A percentile compares a stretch with the other conserved stretches of the same genome.
Conservation (phyloP, 2,888 invertebrate genomes). For the Brachypalpus laphriformis region DNA sequence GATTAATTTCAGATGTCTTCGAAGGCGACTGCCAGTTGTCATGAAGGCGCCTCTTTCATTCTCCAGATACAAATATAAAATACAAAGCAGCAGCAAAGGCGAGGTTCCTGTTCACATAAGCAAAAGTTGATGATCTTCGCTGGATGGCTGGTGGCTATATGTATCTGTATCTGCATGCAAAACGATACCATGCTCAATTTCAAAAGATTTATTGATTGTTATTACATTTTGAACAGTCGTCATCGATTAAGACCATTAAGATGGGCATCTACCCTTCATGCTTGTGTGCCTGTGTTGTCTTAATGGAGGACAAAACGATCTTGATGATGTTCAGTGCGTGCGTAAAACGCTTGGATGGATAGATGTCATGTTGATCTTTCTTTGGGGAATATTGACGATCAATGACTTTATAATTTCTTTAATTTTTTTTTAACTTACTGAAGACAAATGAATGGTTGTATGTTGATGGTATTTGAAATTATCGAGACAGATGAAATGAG, state of each 20-base stretch:
- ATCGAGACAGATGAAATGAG: constrained; percentile 14
- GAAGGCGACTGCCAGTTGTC: constrained; percentile 69
- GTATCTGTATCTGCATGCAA: constrained; percentile 47
- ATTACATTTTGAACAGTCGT: constrained; percentile 66
- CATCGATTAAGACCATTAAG: constrained; percentile 71
- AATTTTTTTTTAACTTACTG: constrained; percentile 2
- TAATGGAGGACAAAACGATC: constrained; percentile 23
- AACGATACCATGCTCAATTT: constrained; percentile 62
- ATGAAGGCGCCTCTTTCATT: constrained; percentile 70
- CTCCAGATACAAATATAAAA: constrained; percentile 11
- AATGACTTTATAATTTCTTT: constrained; percentile 33
- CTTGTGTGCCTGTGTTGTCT: neutral
- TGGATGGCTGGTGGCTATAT: constrained; percentile 50
- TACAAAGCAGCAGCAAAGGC: constrained; percentile 19
- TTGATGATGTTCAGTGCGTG: constrained; percentile 35
- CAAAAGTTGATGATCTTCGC: constrained; percentile 50
- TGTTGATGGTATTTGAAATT: constrained; percentile 17
- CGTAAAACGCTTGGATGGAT: constrained; percentile 32
- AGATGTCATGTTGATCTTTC: constrained; percentile 64
- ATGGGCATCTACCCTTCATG: constrained; percentile 32
- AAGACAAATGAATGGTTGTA: constrained; percentile 23
- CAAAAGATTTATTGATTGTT: constrained; percentile 70
- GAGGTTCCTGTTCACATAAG: constrained; percentile 4
- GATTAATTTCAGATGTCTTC: constrained; percentile 69
- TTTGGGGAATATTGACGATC: constrained; percentile 39